A percentile compares a stretch with the other conserved stretches of the same genome.
Conservation (phyloP, 2,797 vertebrate species). For the Hyperoplus lanceolatus region DNA sequence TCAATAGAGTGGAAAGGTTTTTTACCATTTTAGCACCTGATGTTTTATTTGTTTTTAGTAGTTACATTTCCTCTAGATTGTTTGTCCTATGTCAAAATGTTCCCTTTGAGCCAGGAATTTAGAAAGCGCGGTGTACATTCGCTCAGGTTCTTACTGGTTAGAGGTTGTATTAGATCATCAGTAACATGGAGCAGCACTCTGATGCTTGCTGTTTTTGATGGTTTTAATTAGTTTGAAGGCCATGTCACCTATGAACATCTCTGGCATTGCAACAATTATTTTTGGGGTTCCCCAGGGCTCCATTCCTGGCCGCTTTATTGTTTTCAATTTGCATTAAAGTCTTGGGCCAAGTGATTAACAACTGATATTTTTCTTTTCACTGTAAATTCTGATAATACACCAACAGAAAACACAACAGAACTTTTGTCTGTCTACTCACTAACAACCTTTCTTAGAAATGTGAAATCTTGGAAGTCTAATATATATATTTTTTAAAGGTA, state of each 20-base stretch:
- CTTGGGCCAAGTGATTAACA: conserved; percentile 36
- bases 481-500: neutral
- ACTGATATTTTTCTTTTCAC: conserved; percentile 30
- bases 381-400: conserved; percentile 17
- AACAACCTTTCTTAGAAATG: neutral
- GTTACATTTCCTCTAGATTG: conserved; percentile 17
- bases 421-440: conserved; percentile 11
- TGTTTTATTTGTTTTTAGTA: conserved; percentile 38
- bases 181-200: neutral
- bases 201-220: conserved; percentile 2
- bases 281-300: conserved; percentile 56
- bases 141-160: neutral
- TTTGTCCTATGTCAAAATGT: conserved; percentile 4
- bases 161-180: neutral
- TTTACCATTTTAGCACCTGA: conserved; percentile 41
- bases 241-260: conserved; percentile 3
- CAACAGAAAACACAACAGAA: neutral
- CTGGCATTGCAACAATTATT: conserved; percentile 33
- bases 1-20: conserved; percentile 51
- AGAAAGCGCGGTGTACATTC: neutral
- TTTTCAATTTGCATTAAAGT: conserved; percentile 41
- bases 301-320: conserved; percentile 34
- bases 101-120: neutral
- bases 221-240: conserved; percentile 9
- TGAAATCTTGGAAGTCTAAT: conserved; percentile 2